A percentile compares a stretch with the other conserved stretches of the same genome.
Conservation (phyloP, 2,797 vertebrate genomes). For the Furcifer pardalis region DNA sequence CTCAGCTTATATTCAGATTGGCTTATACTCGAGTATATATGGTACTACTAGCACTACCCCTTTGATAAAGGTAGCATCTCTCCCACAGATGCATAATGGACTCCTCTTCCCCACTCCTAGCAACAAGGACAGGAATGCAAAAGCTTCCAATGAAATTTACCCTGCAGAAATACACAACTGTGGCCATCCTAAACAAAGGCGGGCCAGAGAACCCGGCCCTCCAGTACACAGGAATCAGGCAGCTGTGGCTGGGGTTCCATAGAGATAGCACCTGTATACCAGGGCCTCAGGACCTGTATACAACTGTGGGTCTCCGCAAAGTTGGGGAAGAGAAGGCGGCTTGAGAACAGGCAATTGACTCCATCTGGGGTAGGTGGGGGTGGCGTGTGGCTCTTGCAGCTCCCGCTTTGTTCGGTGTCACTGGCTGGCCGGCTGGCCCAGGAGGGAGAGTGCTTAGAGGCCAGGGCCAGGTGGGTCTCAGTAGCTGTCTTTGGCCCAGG, state of each 20-base stretch:
- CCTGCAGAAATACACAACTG: conserved; percentile 20
- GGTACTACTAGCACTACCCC: not conserved
- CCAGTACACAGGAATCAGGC: conserved; percentile 7
- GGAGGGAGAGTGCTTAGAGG: not conserved
- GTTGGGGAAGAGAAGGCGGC: conserved; percentile 19
- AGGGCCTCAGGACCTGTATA: conserved; percentile 19
- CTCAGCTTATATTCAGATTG: no score
- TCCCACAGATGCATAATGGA: not conserved
- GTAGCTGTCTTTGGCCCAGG: conserved; percentile 95
- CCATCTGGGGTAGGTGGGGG: not conserved
- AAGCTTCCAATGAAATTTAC: conserved; percentile 33
- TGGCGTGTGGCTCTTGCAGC: conserved; percentile 12
- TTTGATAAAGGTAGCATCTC: not conserved
- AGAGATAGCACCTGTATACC: conserved; percentile 35
- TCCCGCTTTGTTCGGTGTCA: not conserved
- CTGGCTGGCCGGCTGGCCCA: conserved; percentile 25
- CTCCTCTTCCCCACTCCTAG: not conserved
- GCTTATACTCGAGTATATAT: no score
- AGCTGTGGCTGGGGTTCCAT: conserved; percentile 24
- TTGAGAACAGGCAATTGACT: conserved; percentile 19
- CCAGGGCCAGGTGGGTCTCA: conserved; percentile 65
- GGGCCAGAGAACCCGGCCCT: not conserved
- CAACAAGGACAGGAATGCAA: conserved; percentile 3
- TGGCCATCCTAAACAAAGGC: conserved; percentile 16
- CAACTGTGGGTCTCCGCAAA: conserved; percentile 19